Evolutionary conservation across 2,888 invertebrate species (phyloP), one percentile per base, ranked within the genome.

Genomic region (Melinaea menophilus): DNA sequence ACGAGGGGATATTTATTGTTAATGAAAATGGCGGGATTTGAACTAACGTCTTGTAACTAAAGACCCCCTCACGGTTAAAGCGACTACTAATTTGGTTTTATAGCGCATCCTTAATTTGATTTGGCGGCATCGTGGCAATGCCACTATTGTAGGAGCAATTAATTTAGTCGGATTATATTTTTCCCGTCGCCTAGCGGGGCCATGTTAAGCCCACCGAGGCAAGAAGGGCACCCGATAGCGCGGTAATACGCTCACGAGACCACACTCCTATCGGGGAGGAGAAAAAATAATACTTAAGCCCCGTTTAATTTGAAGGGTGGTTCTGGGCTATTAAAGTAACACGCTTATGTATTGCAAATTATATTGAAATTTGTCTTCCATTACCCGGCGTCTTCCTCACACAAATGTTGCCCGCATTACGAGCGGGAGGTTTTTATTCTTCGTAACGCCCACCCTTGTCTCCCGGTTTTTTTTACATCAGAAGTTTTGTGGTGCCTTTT

Each of bases 341-440:
- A 91, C 91, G 91, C 91, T 90, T 91, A 91, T 91, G 91, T 91
- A 91, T 90, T 91, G 90, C 90, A 91, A 91, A 91, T 91, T 90
- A 91, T 91, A 91, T 91, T 90, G 91, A 91, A 90, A 90, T 90
- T 90, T 90, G 90, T 90, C 90, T 90, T 90, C 90, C 89, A 90
- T 90, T 90, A 90, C 90, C 84, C 86, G 84, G 86, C 85, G 85
- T 85, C 88, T 90, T 90, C 88, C 89, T 90, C 85, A 90, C 90
- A 90, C 90, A 90, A 90, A 90, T 90, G 90, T 89, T 89, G 87
- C 86, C 90, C 90, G 90, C 88, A 87, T 89, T 90, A 89, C 86
- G 88, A 81, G 79, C 86, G 88, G 88, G 86, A 86, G 86, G 85
- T 85, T 88, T 87, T 88, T 87, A 87, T 88, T 88, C 84, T 79